Conservation (phyloP, 2,113 vertebrate genomes). For the Procapra przewalskii region DNA sequence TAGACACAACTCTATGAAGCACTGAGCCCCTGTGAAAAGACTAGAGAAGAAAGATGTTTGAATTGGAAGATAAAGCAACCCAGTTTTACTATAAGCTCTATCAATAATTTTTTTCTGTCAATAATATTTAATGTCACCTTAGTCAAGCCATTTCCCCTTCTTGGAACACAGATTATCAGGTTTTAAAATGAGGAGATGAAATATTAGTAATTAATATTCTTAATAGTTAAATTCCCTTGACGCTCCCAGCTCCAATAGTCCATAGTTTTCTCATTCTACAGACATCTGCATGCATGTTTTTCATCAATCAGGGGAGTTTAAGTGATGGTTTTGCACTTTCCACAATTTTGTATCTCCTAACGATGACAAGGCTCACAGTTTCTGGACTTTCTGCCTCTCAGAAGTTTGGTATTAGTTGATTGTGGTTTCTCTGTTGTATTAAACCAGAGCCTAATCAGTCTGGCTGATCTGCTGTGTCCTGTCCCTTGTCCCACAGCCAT, state of each 20-base stretch:
- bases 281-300: background rate
- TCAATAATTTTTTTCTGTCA: background rate
- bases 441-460: background rate
- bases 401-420: background rate
- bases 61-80: background rate
- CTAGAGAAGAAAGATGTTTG: background rate
- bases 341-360: background rate
- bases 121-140: background rate
- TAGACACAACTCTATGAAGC: background rate
- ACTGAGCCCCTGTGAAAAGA: background rate
- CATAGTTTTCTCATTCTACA: background rate
- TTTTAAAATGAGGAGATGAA: background rate
- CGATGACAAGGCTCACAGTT: background rate
- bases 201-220: background rate
- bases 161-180: background rate
- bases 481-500: conserved; percentile 77
- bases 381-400: background rate
- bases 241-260: background rate
- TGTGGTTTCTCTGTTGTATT: background rate
- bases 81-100: background rate
- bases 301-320: background rate
- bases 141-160: background rate
- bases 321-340: background rate
- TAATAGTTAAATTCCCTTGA: background rate
- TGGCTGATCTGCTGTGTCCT: background rate